A percentile compares a stretch with the other conserved stretches of the same genome.
These are phyloP conservation scores for Conus betulinus DNA, from an alignment of 1,140 invertebrate species.

Conservation along the genomic window DNA sequence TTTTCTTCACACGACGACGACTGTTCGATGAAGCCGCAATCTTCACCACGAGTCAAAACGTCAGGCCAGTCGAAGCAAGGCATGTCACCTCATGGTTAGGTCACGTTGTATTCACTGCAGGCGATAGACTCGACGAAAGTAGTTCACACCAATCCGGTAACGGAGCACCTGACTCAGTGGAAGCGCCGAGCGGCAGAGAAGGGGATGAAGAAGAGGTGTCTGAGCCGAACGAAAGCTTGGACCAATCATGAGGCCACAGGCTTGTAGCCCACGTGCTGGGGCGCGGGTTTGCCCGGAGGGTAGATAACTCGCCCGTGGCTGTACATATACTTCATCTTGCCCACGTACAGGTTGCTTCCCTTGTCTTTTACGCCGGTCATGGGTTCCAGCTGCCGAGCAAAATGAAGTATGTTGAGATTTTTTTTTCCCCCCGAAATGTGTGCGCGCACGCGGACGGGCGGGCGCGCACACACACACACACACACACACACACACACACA, in stretches of 20 bases:
- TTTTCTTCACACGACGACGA: no score
- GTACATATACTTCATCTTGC: conserved; percentile 42
- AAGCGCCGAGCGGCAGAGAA: background rate
- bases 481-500: background rate
- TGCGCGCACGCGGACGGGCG: no score
- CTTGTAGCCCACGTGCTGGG: background rate
- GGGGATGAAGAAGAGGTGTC: background rate
- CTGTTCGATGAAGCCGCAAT: no score
- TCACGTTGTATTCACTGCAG: no score
- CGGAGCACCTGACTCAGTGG: no score
- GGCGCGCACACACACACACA: background rate
- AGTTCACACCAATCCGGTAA: no score
- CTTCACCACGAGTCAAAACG: no score
- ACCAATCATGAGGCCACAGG: conserved; percentile 1
- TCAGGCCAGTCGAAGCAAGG: no score
- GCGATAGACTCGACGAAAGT: no score
- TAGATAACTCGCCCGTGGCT: conserved; percentile 39
- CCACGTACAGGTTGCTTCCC: conserved; percentile 28
- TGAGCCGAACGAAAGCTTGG: background rate
- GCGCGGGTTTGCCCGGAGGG: conserved; percentile 2
- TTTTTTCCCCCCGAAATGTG: background rate
- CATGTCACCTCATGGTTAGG: no score
- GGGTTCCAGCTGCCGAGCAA: conserved; percentile 33
- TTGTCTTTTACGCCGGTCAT: background rate
- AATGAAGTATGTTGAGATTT: background rate